Evolutionary conservation across 1,140 invertebrate genomes (phyloP).

Genomic region (Ceratosolen solmsi): DNA sequence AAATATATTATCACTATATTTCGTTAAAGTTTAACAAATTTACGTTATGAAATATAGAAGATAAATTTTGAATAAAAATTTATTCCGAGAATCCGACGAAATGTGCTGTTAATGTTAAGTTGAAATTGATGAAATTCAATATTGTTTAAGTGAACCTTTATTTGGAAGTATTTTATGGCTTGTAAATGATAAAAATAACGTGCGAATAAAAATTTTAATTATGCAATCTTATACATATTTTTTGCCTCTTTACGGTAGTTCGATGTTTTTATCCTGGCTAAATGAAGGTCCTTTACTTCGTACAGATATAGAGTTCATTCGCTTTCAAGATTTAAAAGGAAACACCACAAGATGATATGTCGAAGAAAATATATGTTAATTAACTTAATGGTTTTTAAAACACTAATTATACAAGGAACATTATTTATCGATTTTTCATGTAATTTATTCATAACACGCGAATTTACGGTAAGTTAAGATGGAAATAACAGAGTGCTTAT

Average conservation of each 20-base stretch:
- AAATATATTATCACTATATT: too few species aligned
- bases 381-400: constrained; percentile 42
- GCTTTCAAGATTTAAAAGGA: constrained; percentile 9
- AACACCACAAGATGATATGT: constrained; percentile 6
- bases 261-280: not conserved
- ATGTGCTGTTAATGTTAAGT: too few species aligned
- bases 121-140: too few species aligned
- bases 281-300: constrained; percentile 3
- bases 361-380: constrained; percentile 42
- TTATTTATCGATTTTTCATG: constrained; percentile 18
- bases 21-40: too few species aligned
- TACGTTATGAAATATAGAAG: too few species aligned
- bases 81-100: too few species aligned
- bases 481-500: not conserved
- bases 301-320: constrained; percentile 6
- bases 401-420: constrained; percentile 23
- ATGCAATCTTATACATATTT: not conserved
- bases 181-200: constrained; percentile 5
- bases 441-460: constrained; percentile 18
- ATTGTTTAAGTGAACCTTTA: too few species aligned
- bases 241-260: not conserved
- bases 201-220: constrained; percentile 18
- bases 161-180: not conserved
- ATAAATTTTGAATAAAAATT: too few species aligned
- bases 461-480: constrained; percentile 16